phyloP scores from a whole-genome alignment of 1,140 invertebrate genomes.

The Drosophila bifasciata region DNA sequence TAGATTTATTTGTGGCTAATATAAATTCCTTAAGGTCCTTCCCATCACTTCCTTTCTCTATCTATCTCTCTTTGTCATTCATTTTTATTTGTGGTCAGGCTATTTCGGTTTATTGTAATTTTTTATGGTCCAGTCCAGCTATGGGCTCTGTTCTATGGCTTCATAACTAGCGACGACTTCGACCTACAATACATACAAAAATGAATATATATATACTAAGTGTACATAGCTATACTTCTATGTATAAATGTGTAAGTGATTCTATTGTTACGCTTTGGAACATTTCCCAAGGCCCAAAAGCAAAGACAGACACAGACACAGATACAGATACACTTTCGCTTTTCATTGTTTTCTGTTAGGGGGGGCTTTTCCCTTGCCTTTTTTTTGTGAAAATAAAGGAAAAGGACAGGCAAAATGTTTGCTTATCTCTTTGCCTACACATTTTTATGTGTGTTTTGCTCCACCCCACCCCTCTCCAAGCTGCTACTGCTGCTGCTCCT shows the following conservation, averaged over 20 bases:
- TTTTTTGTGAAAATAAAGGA: constrained; percentile 29
- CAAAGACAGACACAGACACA: too few species aligned
- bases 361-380: constrained; percentile 1
- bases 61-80: constrained; percentile 2
- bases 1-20: constrained; percentile 58
- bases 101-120: constrained; percentile 70
- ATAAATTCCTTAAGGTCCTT: constrained; percentile 60
- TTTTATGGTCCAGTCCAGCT: constrained; percentile 55
- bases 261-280: constrained; percentile 37
- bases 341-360: constrained; percentile 28
- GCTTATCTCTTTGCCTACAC: constrained; percentile 58
- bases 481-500: constrained; percentile 21
- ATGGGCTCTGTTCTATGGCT: constrained; percentile 38
- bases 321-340: constrained; percentile 45
- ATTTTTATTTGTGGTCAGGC: constrained; percentile 62
- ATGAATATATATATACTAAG: constrained; percentile 1
- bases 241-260: constrained; percentile 25
- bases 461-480: too few species aligned
- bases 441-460: constrained; percentile 57
- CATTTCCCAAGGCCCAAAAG: constrained; percentile 39
- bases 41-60: constrained; percentile 27
- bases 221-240: too few species aligned
- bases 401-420: constrained; percentile 52
- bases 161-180: constrained; percentile 58
- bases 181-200: constrained; percentile 24